Conservation (phyloP, 2,797 vertebrate genomes). For the Chaunax sp. region DNA sequence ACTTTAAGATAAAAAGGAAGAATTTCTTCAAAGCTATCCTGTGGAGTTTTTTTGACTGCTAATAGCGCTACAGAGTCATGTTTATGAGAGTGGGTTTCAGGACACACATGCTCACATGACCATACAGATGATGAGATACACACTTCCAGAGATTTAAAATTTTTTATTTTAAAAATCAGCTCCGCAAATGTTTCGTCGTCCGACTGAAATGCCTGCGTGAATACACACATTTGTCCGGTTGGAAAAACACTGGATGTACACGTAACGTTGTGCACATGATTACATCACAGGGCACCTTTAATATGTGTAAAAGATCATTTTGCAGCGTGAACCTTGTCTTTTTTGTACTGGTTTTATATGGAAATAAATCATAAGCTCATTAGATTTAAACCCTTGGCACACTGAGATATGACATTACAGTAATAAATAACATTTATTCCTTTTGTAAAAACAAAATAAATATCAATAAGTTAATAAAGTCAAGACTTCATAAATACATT, state of each 20-base stretch:
- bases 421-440: constrained; percentile 85
- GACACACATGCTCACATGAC: background rate
- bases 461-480: constrained; percentile 95
- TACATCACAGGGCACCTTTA: constrained; percentile 8
- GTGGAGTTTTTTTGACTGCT: background rate
- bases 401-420: constrained; percentile 74
- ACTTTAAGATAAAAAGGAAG: background rate
- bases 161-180: background rate
- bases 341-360: constrained; percentile 6
- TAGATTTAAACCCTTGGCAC: constrained; percentile 81
- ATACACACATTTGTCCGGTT: background rate
- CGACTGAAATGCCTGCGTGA: too few relatives aligned
- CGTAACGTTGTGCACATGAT: too few relatives aligned
- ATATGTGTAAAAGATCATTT: constrained; percentile 9
- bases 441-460: constrained; percentile 89
- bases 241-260: too few relatives aligned
- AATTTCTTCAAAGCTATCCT: background rate
- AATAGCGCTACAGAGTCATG: too few relatives aligned
- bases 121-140: too few relatives aligned
- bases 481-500: constrained; percentile 90
- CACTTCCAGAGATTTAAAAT: background rate
- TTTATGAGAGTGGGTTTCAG: background rate
- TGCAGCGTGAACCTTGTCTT: constrained; percentile 12
- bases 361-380: constrained; percentile 11
- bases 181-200: background rate